Evolutionary conservation across 1,140 invertebrate species (phyloP), one percentile per base, ranked within the genome.

Genomic region (Propsilocerus akamusi): DNA sequence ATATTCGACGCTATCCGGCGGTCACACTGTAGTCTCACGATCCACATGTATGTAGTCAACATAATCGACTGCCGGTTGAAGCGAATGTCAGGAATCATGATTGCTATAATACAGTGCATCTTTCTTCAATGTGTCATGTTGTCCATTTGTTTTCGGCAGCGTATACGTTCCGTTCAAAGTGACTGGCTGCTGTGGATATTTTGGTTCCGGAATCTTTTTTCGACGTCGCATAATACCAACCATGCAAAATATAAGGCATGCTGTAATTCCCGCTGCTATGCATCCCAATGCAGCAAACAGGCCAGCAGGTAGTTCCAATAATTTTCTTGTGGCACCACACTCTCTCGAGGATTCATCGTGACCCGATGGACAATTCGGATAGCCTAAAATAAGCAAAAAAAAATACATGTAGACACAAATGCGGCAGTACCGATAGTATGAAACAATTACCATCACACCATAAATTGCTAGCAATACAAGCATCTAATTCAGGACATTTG

Each of bases 31-130:
- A 57, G 84, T 87, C 69, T 87, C 84, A 62, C 83, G 78, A 71
- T 89, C 85, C 64, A 87, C 82, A 69, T 86, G 82, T 60, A 87
- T 87, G 63, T 83, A 87, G 63, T 89, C 85, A 72, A 89, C 34
- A 17, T 41, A 41, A 17, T 41, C 34, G 14, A 41, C n/a, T n/a
- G n/a, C 84, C 73, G 81, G 84, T 68, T 83, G 81, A 67, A 81
- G 77, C 63, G 79, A 80, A 57, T 85, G 83, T 78, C 85, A 86
- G 78, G 84, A 87, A 61, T 66, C 68, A 12, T 72, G 70, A 57
- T 73, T 75, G 54, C 74, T 70, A 10, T 41, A 41, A 55, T 76
- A 69, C 51, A 75, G 65, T 47, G 76, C 72, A 58, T 77, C 73
- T 28, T 71, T 70, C 52, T 67, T 63, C 47, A 68, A 61, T 28